Conservation (phyloP, 2,888 invertebrate genomes). For the Willowsia nigromaculata region DNA sequence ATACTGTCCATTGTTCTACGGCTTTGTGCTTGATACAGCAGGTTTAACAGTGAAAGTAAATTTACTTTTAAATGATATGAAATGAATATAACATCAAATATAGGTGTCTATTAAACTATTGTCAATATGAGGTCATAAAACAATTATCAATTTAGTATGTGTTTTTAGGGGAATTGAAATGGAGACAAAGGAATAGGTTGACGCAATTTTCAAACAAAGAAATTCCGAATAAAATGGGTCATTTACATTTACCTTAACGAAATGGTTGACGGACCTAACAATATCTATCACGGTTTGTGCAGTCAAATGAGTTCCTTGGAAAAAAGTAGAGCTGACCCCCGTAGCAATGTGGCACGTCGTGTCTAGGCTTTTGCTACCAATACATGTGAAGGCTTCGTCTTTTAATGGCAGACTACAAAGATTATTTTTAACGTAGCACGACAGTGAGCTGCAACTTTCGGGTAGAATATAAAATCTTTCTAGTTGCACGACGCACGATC, state of each 20-base stretch:
- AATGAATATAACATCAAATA: no score
- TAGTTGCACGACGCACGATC: no score
- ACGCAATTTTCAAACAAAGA: no score
- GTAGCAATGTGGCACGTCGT: conserved; percentile 34
- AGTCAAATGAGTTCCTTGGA: conserved; percentile 38
- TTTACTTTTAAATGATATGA: no score
- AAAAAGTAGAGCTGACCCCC: not conserved
- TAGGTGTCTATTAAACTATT: no score
- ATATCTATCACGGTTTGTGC: conserved; percentile 26
- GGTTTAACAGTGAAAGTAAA: no score
- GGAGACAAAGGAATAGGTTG: no score
- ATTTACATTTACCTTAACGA: conserved; percentile 64
- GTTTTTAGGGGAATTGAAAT: no score
- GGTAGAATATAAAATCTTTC: not conserved
- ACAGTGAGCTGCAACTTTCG: not conserved
- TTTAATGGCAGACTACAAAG: not conserved
- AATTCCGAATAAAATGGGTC: not conserved
- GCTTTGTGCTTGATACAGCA: no score
- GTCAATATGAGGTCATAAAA: no score
- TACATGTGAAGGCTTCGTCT: not conserved
- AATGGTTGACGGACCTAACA: conserved; percentile 69
- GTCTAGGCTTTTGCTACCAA: not conserved
- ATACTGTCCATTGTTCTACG: no score
- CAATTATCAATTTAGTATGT: no score
- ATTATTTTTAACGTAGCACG: not conserved